Conservation (phyloP, 2,888 invertebrate species). For the Rhorus exstirpatorius region DNA sequence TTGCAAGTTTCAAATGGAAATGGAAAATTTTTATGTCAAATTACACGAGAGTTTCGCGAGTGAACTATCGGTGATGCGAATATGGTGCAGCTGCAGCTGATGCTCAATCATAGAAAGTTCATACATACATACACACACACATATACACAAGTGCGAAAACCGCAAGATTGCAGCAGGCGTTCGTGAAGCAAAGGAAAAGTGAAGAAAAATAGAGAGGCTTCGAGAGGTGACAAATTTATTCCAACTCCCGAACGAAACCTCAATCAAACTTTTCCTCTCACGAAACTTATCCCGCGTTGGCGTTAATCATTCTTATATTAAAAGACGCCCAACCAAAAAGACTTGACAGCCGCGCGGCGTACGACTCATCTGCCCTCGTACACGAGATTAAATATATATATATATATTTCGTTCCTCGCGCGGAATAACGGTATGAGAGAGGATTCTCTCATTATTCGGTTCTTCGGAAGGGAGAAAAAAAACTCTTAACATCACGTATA, state of each 20-base stretch:
- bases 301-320: slow-evolving; percentile 80
- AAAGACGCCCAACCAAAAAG: slow-evolving; percentile 74
- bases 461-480: slow-evolving; percentile 15
- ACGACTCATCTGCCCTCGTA: too few relatives aligned
- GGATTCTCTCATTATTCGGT: not conserved
- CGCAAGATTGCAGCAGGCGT: not conserved
- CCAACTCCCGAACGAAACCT: slow-evolving; percentile 76
- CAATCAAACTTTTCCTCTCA: slow-evolving; percentile 80
- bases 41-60: not conserved
- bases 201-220: slow-evolving; percentile 11
- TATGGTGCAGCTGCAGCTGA: slow-evolving; percentile 42
- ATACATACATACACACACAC: not conserved
- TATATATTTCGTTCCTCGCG: not conserved
- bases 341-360: too few relatives aligned
- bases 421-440: not conserved
- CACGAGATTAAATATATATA: too few relatives aligned
- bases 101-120: slow-evolving; percentile 43
- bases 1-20: not conserved
- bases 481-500: slow-evolving; percentile 12
- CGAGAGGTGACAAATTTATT: slow-evolving; percentile 62
- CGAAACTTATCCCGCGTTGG: slow-evolving; percentile 74
- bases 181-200: not conserved
- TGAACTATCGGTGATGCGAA: slow-evolving; percentile 40
- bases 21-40: slow-evolving; percentile 4
- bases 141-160: not conserved